These are phyloP conservation scores for Acanthosepion lycidas DNA, from an alignment of 2,888 invertebrate species.

Conservation along the genomic window DNA sequence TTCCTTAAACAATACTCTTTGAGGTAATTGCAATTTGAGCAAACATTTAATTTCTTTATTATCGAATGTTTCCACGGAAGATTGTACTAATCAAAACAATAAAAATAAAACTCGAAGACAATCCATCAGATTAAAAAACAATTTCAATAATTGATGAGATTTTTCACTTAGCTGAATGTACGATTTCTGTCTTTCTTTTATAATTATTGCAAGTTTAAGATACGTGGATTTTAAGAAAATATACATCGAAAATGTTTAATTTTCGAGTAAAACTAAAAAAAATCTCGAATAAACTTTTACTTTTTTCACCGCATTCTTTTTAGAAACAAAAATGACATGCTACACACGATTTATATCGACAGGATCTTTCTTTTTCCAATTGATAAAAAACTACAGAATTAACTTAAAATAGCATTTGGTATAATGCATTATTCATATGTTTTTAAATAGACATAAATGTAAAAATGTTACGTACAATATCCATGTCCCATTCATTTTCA, in stretches of 20 bases:
- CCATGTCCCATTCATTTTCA: slow-evolving; percentile 22
- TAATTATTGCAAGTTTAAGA: no score
- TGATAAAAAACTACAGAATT: background rate
- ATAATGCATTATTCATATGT: background rate
- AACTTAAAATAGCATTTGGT: background rate
- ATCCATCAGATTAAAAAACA: no score
- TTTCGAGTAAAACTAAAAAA: background rate
- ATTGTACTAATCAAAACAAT: no score
- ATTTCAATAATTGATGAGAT: no score
- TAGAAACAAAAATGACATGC: background rate
- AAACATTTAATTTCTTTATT: no score
- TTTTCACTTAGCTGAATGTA: no score
- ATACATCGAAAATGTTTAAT: background rate
- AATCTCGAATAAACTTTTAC: background rate
- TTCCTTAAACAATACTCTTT: no score
- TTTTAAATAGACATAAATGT: background rate
- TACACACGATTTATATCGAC: background rate
- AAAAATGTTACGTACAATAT: background rate
- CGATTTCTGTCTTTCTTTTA: no score
- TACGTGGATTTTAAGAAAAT: no score
- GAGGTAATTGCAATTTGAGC: no score
- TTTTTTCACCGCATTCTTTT: background rate
- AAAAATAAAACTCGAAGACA: no score
- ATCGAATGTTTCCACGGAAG: no score
- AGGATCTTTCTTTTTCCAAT: background rate